Base-by-base conservation (phyloP, 2,888 invertebrate genomes). In the Petrolisthes cinctipes region DNA sequence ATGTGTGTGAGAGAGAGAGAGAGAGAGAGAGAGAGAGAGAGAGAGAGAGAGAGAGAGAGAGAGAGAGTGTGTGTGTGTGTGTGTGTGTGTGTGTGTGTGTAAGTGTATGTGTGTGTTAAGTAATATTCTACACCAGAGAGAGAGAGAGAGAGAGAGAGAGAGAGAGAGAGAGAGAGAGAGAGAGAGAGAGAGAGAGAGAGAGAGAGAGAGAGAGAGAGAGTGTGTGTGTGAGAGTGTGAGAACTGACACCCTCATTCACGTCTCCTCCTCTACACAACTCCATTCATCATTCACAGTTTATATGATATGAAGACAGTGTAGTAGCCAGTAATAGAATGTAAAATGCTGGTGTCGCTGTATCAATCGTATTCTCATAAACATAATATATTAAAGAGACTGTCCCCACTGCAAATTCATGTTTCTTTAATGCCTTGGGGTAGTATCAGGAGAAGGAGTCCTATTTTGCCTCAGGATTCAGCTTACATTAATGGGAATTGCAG, bases 11-110 rank as follows among this genome's bases (percentile, higher is more conserved):
- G 37, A 14, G 68, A 82, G 81, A 82, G 81, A 82, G 81, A 79
- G 54, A 54, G 79, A 79, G 79, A 54, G 79, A 79, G 79, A 79
- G 54, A 82, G 81, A 66, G 81, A 82, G 81, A 82, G 81, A 66
- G 81, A 81, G 81, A 81, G 81, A 81, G 81, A 81, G 81, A 81
- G 81, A 81, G 80, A 80, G 80, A 80, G 80, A 80, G 80, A 80
- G 80, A 37, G 20, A n/a, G 57, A 80, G 80, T 56, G 80, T 56
- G 80, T 23, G 76, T 23, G 76, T 23, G 76, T 23, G 76, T 23
- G 76, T 23, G 76, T 56, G 80, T 56, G 80, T 56, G 80, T 56
- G 80, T 56, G 80, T 56, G 80, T 56, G 80, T 56, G 80, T 56
- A 57, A 80, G 80, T 56, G 80, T 9, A 14, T 9, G 61, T 9